Evolutionary conservation across 2,113 vertebrate genomes (phyloP).

Genomic region (Corythaixoides concolor): DNA sequence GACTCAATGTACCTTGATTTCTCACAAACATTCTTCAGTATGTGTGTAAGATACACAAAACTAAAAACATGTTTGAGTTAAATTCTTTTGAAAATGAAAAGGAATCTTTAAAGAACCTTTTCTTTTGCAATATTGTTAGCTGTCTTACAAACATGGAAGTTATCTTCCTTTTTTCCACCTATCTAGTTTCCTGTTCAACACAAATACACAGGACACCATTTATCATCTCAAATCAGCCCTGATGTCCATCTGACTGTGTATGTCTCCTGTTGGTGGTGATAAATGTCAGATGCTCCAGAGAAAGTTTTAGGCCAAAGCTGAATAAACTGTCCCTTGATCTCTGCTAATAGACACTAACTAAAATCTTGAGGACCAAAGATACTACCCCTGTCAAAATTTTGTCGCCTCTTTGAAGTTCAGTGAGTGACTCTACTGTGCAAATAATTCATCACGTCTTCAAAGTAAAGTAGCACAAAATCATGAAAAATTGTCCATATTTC

Average conservation of each 20-base stretch:
- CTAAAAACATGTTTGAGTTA: not conserved
- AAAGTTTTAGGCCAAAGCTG: not conserved
- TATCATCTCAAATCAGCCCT: not conserved
- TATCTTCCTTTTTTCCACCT: not conserved
- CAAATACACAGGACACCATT: not conserved
- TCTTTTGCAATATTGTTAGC: not conserved
- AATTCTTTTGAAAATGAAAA: not conserved
- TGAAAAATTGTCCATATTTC: conserved; percentile 42
- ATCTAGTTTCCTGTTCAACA: not conserved
- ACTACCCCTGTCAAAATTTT: not conserved
- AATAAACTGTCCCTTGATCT: not conserved
- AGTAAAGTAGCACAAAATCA: not conserved
- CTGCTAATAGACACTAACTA: not conserved
- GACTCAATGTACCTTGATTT: not conserved
- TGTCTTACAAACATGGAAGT: not conserved
- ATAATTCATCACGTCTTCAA: not conserved
- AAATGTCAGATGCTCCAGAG: not conserved
- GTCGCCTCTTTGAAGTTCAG: not conserved
- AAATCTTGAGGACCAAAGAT: not conserved
- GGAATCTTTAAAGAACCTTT: not conserved
- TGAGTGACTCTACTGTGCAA: not conserved
- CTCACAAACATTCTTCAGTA: not conserved
- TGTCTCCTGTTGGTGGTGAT: not conserved
- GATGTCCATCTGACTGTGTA: not conserved
- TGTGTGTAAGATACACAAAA: not conserved